Conservation (phyloP, 2,888 invertebrate genomes). For the Flexamia atlantica region DNA sequence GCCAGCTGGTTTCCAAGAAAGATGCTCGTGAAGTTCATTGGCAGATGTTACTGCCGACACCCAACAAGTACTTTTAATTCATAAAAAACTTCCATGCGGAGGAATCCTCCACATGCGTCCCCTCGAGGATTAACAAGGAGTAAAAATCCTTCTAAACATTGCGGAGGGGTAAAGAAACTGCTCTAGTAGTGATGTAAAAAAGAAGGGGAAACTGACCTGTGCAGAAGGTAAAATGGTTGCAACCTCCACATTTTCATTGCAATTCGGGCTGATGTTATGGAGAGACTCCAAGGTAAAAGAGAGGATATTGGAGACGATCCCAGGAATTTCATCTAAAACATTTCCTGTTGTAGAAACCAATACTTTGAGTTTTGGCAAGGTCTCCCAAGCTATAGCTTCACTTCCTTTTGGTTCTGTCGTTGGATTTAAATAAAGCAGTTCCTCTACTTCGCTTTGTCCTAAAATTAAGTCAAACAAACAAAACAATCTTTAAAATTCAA, state of each 20-base stretch:
- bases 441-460: conserved; percentile 10
- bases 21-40: too few relatives aligned
- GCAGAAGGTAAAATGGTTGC: conserved; percentile 6
- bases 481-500: too few relatives aligned
- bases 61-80: too few relatives aligned
- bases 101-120: too few relatives aligned
- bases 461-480: too few relatives aligned
- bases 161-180: too few relatives aligned
- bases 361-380: conserved; percentile 18
- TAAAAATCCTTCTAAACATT: too few relatives aligned
- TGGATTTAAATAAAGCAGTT: background rate
- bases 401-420: conserved; percentile 33
- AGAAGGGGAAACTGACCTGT: conserved; percentile 3
- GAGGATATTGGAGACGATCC: background rate
- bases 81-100: too few relatives aligned
- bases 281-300: conserved; percentile 34
- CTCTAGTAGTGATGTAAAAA: too few relatives aligned
- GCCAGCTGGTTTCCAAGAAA: too few relatives aligned
- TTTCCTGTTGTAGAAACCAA: background rate
- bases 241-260: conserved; percentile 13
- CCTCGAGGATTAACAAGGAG: too few relatives aligned
- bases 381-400: conserved; percentile 15
- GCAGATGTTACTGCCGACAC: too few relatives aligned
- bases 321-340: background rate
- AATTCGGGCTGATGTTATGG: conserved; percentile 3